Evolutionary conservation across 2,113 vertebrate species (phyloP).

Genomic region (Lepus timidus): DNA sequence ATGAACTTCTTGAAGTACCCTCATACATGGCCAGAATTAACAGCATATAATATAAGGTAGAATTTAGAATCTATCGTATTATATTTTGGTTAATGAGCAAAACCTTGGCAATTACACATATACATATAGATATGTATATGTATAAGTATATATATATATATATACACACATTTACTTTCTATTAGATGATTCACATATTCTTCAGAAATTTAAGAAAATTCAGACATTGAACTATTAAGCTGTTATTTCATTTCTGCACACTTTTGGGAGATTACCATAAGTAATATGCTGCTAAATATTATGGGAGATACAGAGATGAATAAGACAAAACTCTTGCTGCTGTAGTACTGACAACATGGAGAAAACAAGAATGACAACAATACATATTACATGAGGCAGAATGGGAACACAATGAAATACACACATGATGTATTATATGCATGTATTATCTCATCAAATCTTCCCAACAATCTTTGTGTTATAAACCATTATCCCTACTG

Average conservation of each 20-base stretch:
- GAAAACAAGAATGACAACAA: conserved; percentile 41
- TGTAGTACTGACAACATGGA: background rate
- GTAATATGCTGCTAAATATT: conserved; percentile 17
- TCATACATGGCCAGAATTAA: background rate
- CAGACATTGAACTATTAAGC: background rate
- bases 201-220: conserved; percentile 38
- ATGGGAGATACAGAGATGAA: background rate
- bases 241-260: conserved; percentile 41
- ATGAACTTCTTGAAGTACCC: too few species aligned
- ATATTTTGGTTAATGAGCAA: background rate
- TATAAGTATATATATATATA: background rate
- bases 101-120: background rate
- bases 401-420: background rate
- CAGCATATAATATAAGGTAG: background rate
- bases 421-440: background rate
- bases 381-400: background rate
- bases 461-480: background rate
- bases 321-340: background rate
- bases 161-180: background rate
- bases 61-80: conserved; percentile 10
- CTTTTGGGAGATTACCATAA: conserved; percentile 9
- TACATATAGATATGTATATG: background rate
- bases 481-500: background rate
- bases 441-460: conserved; percentile 18
- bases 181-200: background rate